Base-by-base conservation (phyloP, 2,797 vertebrate species). In the Sebastolobus alascanus region DNA sequence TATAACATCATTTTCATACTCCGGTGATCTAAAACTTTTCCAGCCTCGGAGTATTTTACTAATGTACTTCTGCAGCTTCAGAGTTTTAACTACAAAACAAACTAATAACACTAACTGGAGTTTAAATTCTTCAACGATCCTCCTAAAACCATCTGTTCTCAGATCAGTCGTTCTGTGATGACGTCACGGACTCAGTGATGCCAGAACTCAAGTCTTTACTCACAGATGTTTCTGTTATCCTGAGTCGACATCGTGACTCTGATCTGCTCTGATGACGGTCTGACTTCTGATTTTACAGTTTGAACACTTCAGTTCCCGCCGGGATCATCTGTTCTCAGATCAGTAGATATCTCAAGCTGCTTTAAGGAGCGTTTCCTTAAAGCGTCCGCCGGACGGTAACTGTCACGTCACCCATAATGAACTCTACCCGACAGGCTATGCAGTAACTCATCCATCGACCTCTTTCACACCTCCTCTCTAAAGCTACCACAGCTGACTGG, bases 381-480 rank as follows among this genome's bases (percentile, higher is more conserved):
- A 81, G 59, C 11, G 8, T 66, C 31, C 33, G 75, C 72, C 20
- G 16, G 79, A 80, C 7, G 9, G 68, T 70, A 87, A 80, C 83
- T 37, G 35, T 74, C 56, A 22, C 12, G 58, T 76, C 73, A 71
- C 71, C 65, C 8, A 10, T 35, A n/a, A 74, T 63, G 78, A 84
- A 83, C 43, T 72, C 63, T 20, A 67, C 81, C 77, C 54, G 74
- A 77, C 74, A 61, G 86, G 80, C 93, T 91, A 93, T 93, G 93
- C 93, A 94, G 91, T 89, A 87, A 83, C 64, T 82, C 68, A 73
- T 64, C 60, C 68, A 43, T 73, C 33, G 31, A 76, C 68, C 29
- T 67, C 40, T 68, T 66, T 58, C 68, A 54, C 37, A 20, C 35
- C 40, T 85, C 74, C 70, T 75, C 82, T 75, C 38, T 71, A 73